Percentiles rank a stretch among this genome's conserved stretches.
phyloP scores from a whole-genome alignment of 2,113 vertebrate genomes.

The Saguinus imperator region DNA sequence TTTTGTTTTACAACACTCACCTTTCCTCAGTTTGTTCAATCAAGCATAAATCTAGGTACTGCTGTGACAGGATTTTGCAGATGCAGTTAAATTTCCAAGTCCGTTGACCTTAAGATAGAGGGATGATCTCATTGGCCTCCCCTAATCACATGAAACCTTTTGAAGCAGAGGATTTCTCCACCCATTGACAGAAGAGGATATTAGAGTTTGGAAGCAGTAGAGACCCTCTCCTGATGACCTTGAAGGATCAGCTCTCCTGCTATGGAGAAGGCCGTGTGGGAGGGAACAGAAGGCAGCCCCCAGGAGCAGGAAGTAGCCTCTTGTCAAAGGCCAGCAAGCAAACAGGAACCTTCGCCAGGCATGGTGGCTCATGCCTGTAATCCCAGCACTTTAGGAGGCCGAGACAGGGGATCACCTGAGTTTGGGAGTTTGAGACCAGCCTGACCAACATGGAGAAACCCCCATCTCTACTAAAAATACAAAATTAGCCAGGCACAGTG shows the following conservation, averaged over 20 bases:
- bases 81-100: neutral
- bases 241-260: fast-evolving
- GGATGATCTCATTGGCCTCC: neutral
- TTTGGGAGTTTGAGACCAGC: no score
- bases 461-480: no score
- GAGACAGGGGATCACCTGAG: no score
- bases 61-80: neutral
- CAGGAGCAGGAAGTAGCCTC: neutral
- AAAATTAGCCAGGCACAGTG: no score
- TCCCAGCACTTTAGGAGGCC: no score
- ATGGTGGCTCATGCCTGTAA: no score
- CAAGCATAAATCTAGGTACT: neutral
- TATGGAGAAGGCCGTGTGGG: neutral
- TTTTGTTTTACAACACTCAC: neutral
- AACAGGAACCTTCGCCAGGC: neutral
- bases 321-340: neutral
- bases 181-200: neutral
- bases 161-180: neutral
- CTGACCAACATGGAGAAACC: no score
- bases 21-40: neutral
- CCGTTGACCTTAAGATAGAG: neutral
- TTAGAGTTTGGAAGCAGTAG: neutral
- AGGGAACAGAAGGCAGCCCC: neutral
- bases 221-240: neutral
- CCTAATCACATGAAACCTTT: neutral